A percentile compares a stretch with the other conserved stretches of the same genome.
phyloP scores from a whole-genome alignment of 2,113 vertebrate species.

The Sinocyclocheilus rhinocerous region DNA sequence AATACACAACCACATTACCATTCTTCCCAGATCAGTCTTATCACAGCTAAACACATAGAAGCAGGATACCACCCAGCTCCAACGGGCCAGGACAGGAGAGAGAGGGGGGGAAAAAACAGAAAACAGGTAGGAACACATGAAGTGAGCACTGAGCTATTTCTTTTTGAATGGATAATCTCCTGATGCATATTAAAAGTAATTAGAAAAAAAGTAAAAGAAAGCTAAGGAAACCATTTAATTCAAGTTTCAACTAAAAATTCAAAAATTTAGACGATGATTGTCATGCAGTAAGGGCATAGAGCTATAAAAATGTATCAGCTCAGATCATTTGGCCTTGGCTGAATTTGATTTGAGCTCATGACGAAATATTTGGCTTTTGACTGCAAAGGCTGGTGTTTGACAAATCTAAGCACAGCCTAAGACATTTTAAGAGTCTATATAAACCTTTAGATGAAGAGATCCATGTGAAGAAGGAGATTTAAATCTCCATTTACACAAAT shows the following conservation, averaged over 20 bases:
- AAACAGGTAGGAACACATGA: neutral
- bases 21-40: constrained; percentile 65
- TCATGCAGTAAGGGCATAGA: neutral
- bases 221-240: neutral
- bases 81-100: neutral
- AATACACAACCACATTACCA: constrained; percentile 59
- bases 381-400: neutral
- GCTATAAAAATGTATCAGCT: neutral
- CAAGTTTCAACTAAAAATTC: neutral
- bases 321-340: neutral
- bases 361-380: neutral
- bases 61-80: constrained; percentile 1
- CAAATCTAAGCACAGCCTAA: neutral
- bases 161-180: neutral
- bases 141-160: neutral
- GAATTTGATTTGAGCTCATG: neutral
- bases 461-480: no score
- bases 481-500: neutral
- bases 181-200: neutral
- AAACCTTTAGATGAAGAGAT: neutral
- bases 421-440: neutral
- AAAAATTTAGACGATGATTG: neutral
- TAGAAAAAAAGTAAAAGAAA: neutral
- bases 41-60: constrained; percentile 67
- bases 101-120: no score